Percentiles rank a stretch among this genome's conserved stretches.
Conservation (phyloP, 2,113 vertebrate genomes). For the Carassius carassius region DNA sequence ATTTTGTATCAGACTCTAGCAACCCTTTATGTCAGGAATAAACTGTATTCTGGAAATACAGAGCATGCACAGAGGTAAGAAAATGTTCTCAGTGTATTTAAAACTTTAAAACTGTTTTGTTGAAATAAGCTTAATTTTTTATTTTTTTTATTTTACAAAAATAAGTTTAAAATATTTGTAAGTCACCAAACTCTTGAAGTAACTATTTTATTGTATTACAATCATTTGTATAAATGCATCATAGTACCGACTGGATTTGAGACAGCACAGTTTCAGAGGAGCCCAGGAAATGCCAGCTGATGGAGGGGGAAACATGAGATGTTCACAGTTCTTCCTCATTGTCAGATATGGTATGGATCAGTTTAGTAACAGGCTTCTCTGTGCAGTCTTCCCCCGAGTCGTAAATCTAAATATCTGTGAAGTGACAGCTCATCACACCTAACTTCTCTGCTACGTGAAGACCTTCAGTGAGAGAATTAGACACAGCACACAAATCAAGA, state of each 20-base stretch:
- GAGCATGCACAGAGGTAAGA: neutral
- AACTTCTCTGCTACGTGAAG: constrained; percentile 77
- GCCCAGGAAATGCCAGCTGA: constrained; percentile 72
- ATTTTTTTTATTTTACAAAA: no score
- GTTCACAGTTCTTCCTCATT: constrained; percentile 66
- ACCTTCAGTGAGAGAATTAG: constrained; percentile 80
- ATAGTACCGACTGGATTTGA: neutral
- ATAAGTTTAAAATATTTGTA: no score
- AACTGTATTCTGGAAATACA: neutral
- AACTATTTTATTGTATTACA: neutral
- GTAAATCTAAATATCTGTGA: constrained; percentile 76
- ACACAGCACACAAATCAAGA: constrained; percentile 84
- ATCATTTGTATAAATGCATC: neutral
- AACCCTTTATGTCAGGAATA: constrained; percentile 10
- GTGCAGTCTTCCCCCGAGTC: constrained; percentile 56
- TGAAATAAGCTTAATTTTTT: no score
- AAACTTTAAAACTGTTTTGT: neutral
- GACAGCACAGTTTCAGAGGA: neutral
- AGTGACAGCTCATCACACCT: constrained; percentile 79
- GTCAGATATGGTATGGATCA: constrained; percentile 82
- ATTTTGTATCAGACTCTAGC: constrained; percentile 56
- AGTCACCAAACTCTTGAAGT: neutral
- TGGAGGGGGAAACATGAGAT: constrained; percentile 73
- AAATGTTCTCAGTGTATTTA: constrained; percentile 15
- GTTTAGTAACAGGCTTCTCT: constrained; percentile 82